Evolutionary conservation across 2,888 invertebrate species (phyloP).

Genomic region (Oligia strigilis): DNA sequence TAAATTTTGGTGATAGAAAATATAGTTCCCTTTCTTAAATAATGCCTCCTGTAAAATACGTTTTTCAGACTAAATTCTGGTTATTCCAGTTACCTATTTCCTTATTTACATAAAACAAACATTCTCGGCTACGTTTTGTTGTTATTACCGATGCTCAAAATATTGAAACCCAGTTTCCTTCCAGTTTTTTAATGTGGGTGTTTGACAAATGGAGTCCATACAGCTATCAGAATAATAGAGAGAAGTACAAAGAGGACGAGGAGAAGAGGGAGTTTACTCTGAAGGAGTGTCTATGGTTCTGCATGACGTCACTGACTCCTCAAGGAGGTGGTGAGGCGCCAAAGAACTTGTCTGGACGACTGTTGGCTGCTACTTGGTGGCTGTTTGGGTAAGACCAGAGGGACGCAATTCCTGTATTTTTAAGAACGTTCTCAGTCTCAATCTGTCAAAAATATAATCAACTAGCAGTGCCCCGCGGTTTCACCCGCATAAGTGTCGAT

Average conservation of each 20-base stretch:
- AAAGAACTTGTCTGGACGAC: conserved; percentile 97
- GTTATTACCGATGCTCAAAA: background rate
- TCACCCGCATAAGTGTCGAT: too few species aligned
- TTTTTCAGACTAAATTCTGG: background rate
- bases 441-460: too few species aligned
- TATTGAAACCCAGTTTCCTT: conserved; percentile 62
- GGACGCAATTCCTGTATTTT: too few species aligned
- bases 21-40: background rate
- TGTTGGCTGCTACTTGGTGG: conserved; percentile 99
- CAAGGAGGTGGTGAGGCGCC: conserved; percentile 98
- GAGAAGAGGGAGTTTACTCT: conserved; percentile 98
- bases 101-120: conserved; percentile 7
- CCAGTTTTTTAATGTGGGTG: conserved; percentile 97
- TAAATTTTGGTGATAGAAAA: too few species aligned
- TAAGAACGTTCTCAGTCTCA: too few species aligned
- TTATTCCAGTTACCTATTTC: background rate
- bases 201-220: conserved; percentile 99
- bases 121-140: background rate
- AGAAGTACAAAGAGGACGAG: conserved; percentile 97
- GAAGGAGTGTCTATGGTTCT: conserved; percentile 99
- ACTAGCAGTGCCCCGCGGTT: too few species aligned
- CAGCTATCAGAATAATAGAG: conserved; percentile 98
- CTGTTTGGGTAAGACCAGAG: conserved; percentile 93
- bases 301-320: conserved; percentile 99
- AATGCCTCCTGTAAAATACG: background rate